A percentile compares a stretch with the other conserved stretches of the same genome.
Conservation (phyloP, 2,797 vertebrate species). For the Enteromius viviparus region DNA sequence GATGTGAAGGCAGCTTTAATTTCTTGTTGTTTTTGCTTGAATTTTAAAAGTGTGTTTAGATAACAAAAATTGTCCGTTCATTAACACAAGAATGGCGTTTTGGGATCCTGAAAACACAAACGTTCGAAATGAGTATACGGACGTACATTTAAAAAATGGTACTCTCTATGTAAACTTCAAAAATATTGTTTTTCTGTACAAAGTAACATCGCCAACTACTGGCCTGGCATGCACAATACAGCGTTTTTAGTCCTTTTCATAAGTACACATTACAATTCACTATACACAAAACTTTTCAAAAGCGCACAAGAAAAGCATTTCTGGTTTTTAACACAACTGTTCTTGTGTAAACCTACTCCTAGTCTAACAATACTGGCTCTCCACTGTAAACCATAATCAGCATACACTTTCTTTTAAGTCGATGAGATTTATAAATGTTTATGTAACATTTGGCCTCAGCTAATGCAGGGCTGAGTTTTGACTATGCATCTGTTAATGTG, state of each 20-base stretch:
- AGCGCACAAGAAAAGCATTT: background rate
- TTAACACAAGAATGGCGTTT: background rate
- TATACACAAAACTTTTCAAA: background rate
- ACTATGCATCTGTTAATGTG: constrained; percentile 7
- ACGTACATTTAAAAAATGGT: too few relatives aligned
- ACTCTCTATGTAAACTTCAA: too few relatives aligned
- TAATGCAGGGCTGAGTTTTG: constrained; percentile 31
- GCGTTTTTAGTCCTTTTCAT: background rate
- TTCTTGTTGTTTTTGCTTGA: background rate
- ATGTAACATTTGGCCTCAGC: constrained; percentile 7
- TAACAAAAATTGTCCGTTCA: background rate
- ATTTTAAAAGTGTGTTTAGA: background rate
- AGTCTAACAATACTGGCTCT: background rate
- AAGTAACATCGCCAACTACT: background rate
- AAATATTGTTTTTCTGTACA: background rate
- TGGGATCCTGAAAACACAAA: background rate
- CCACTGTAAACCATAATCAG: constrained; percentile 18
- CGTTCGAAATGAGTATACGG: background rate
- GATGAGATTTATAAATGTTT: constrained; percentile 7
- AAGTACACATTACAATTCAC: background rate
- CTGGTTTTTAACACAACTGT: background rate
- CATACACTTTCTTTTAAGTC: constrained; percentile 2
- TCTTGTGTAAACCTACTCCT: background rate
- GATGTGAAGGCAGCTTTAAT: too few relatives aligned
- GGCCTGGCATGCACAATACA: background rate